phyloP scores from a whole-genome alignment of 2,797 vertebrate species.

The Clarias laeviceps region DNA sequence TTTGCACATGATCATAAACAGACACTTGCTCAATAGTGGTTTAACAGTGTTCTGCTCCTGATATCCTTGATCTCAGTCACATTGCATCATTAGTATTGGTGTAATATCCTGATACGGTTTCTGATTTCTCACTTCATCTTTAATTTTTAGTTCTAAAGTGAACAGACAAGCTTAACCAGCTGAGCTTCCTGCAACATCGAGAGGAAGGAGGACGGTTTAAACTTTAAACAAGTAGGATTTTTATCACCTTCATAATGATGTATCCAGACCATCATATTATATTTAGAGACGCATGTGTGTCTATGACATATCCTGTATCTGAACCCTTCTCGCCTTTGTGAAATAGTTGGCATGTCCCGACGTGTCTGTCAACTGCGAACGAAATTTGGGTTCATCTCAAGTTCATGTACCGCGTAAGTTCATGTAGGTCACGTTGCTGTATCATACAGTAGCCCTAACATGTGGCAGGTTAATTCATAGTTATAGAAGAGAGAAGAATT shows the following conservation, averaged over 20 bases:
- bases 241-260: conserved; percentile 10
- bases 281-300: not conserved
- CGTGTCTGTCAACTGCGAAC: not conserved
- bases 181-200: not conserved
- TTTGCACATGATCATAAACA: conserved; percentile 6
- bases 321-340: not conserved
- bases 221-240: not conserved
- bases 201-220: not conserved
- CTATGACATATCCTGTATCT: not conserved
- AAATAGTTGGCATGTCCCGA: not conserved
- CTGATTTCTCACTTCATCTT: not conserved
- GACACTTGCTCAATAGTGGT: not conserved
- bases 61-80: not conserved
- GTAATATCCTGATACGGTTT: not conserved
- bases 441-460: not conserved
- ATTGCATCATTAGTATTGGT: not conserved
- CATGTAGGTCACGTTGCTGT: not conserved
- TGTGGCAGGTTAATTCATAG: not conserved
- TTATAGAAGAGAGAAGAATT: not conserved
- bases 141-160: not conserved
- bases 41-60: not conserved
- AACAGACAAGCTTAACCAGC: not conserved
- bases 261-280: not conserved
- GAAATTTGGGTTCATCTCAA: not conserved
- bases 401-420: not conserved